phyloP scores from a whole-genome alignment of 2,888 invertebrate genomes.

The Itoplectis maculator region DNA sequence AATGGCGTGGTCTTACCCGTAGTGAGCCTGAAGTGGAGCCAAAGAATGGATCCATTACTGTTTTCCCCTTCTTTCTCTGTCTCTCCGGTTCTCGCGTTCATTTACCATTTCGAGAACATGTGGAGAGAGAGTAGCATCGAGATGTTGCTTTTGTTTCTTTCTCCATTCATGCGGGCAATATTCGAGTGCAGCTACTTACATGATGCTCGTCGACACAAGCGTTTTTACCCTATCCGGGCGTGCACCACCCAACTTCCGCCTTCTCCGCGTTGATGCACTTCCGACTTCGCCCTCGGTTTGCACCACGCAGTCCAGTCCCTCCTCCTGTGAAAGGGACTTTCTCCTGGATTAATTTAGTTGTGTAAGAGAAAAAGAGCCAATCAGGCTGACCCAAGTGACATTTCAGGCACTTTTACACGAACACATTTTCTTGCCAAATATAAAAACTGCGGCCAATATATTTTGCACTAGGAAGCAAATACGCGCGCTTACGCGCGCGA shows the following conservation, averaged over 20 bases:
- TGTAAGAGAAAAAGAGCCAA: background rate
- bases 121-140: constrained; percentile 9
- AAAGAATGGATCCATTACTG: constrained; percentile 82
- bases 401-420: background rate
- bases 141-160: constrained; percentile 29
- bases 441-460: background rate
- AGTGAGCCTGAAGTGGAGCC: constrained; percentile 65
- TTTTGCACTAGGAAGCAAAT: background rate
- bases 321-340: background rate
- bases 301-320: background rate
- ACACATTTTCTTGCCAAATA: background rate
- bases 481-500: too few species aligned
- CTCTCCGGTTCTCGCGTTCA: constrained; percentile 46
- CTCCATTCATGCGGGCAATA: constrained; percentile 14
- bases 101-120: constrained; percentile 17
- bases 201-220: background rate
- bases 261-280: constrained; percentile 1
- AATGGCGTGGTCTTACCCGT: constrained; percentile 2
- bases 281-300: background rate
- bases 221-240: background rate
- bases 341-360: background rate
- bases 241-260: background rate
- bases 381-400: background rate
- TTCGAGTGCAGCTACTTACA: constrained; percentile 54
- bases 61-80: constrained; percentile 73